Conservation (phyloP, 37 sponge, comb jelly and placozoan genomes). For the Hexactinellida sp. region DNA sequence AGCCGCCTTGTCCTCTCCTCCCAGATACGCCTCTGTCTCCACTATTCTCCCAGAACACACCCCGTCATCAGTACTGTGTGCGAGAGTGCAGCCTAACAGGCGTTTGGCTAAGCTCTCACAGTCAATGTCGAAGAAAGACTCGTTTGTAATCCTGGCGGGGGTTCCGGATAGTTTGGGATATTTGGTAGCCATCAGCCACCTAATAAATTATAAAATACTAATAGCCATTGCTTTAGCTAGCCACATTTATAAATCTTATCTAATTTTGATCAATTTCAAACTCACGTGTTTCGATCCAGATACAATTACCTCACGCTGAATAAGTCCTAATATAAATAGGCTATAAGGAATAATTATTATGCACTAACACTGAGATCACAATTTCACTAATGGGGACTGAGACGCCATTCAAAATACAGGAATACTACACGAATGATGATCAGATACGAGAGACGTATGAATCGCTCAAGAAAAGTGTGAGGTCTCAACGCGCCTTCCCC, state of each 20-base stretch:
- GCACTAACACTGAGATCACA: too few species aligned
- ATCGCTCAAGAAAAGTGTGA: not conserved
- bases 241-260: too few species aligned
- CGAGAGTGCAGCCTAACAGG: constrained; percentile 54
- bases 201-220: too few species aligned
- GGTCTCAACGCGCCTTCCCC: not conserved
- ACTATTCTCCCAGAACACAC: constrained; percentile 44
- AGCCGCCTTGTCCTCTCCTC: constrained; percentile 68
- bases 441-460: not conserved
- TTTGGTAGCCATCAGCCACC: not conserved
- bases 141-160: not conserved
- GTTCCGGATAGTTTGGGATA: not conserved
- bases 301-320: too few species aligned
- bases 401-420: not conserved
- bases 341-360: too few species aligned
- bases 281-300: too few species aligned
- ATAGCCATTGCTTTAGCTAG: too few species aligned
- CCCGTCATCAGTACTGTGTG: constrained; percentile 9
- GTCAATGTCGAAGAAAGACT: constrained; percentile 34
- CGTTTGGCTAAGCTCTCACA: constrained; percentile 50
- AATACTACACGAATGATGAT: not conserved
- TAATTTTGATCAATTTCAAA: too few species aligned
- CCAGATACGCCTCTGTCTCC: constrained; percentile 86
- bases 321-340: too few species aligned
- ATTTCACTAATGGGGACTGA: too few species aligned